Evolutionary conservation across 2,797 vertebrate genomes (phyloP), one percentile per base, ranked within the genome.

Genomic region (Corythornis leucogaster): DNA sequence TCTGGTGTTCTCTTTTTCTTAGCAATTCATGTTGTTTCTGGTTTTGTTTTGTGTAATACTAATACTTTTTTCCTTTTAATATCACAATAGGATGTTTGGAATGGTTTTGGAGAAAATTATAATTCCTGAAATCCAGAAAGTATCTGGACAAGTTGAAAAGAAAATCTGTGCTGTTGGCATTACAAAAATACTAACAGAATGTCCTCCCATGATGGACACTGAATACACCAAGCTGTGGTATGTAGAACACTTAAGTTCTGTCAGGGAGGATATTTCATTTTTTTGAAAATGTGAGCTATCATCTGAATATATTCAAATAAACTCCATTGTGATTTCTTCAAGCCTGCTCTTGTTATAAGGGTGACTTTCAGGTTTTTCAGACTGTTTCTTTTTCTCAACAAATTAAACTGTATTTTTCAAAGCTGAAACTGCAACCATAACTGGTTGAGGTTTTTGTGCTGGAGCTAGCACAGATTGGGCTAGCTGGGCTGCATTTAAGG

Each of bases 31-130:
- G 5, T 11, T 74, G 28, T 67, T 83, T 76, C n/a, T 64, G 66
- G 2, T 31, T 89, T 83, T 79, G 12, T 8, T 26, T 83, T 93
- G 59, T 66, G 28, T 74, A 31, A 46, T 62, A 42, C 40, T 92
- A 85, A 87, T 51, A 51, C 26, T 74, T 69, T 69, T 40, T 84
- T 75, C 24, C 26, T 86, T 83, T 83, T n/a, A 26, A 75, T 68
- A 33, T 70, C 33, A 26, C 82, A 54, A 95, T 75, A 99, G 99
- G 96, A 99, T 99, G 99, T 99, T 99, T 96, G 99, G 99, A 63
- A 99, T 99, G 99, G 99, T 99, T 91, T 96, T 99, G 97, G 99
- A 99, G 95, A 99, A 99, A 96, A 99, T 99, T 7, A 98, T 99
- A 89, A 98, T 99, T 97, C 99, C 99, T 46, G 99, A 99, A 96